Evolutionary conservation across 2,113 vertebrate species (phyloP).

Genomic region (Salvelinus fontinalis): DNA sequence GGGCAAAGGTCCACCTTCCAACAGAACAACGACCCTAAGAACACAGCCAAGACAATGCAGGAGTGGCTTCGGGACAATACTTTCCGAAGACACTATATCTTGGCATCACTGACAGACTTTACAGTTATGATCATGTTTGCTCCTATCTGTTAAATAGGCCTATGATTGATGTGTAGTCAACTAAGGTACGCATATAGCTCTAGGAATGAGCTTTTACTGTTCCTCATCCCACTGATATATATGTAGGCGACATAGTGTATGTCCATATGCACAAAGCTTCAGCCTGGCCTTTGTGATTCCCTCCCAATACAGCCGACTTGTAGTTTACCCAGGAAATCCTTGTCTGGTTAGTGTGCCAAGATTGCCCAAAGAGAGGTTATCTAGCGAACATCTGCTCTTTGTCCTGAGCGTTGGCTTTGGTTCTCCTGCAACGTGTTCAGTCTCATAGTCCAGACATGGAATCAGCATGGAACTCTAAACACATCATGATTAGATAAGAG

Average conservation of each 20-base stretch:
- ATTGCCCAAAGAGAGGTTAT: background rate
- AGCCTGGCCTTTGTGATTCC: background rate
- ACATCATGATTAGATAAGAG: background rate
- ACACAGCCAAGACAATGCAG: no score
- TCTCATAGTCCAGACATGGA: background rate
- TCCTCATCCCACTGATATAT: background rate
- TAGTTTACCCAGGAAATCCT: constrained; percentile 49
- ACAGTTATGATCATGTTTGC: background rate
- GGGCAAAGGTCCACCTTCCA: no score
- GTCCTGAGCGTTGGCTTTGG: background rate
- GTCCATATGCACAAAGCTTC: background rate
- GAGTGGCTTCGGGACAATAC: no score
- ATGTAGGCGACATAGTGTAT: background rate
- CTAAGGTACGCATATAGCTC: constrained; percentile 20
- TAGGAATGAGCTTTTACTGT: constrained; percentile 8
- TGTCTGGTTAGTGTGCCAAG: constrained; percentile 31
- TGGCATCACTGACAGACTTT: background rate
- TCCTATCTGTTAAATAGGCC: background rate
- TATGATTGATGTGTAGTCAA: constrained; percentile 10
- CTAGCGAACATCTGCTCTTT: constrained; percentile 16
- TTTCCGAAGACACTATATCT: background rate
- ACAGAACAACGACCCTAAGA: no score
- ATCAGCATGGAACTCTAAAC: background rate
- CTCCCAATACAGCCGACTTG: constrained; percentile 18
- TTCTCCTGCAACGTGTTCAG: background rate